phyloP scores from a whole-genome alignment of 2,888 invertebrate species.

The Esperia sulphurella region DNA sequence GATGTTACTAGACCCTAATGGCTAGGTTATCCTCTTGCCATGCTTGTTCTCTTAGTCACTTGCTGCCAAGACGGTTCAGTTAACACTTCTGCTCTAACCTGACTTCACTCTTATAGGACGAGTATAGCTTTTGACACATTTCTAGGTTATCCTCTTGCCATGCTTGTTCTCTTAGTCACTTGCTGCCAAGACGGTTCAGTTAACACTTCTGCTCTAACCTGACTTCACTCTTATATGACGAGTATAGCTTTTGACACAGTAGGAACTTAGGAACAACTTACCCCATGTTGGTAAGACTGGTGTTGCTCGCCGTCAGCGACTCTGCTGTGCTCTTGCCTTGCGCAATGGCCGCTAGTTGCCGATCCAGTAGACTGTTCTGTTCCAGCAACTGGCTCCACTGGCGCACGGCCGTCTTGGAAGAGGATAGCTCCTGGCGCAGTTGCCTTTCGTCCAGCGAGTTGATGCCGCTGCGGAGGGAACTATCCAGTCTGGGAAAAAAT shows the following conservation, averaged over 20 bases:
- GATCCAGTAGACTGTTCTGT: conserved; percentile 66
- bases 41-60: too few species aligned
- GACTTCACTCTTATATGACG: too few species aligned
- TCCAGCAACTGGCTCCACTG: conserved; percentile 73
- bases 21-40: too few species aligned
- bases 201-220: too few species aligned
- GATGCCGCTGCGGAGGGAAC: conserved; percentile 69
- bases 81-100: too few species aligned
- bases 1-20: too few species aligned
- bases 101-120: too few species aligned
- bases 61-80: too few species aligned
- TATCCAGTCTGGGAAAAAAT: conserved; percentile 54
- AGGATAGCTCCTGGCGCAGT: conserved; percentile 65
- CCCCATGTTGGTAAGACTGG: conserved; percentile 69
- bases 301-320: conserved; percentile 71
- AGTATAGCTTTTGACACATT: background rate
- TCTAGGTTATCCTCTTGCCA: too few species aligned
- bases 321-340: conserved; percentile 64
- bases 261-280: conserved; percentile 49
- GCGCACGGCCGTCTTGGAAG: conserved; percentile 62
- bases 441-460: conserved; percentile 73
- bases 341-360: conserved; percentile 68
- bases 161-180: too few species aligned
- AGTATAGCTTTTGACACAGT: background rate
- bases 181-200: too few species aligned